Percentiles rank a stretch among this genome's conserved stretches.
Conservation (phyloP, 1,140 invertebrate species). For the Danaus melanippus region DNA sequence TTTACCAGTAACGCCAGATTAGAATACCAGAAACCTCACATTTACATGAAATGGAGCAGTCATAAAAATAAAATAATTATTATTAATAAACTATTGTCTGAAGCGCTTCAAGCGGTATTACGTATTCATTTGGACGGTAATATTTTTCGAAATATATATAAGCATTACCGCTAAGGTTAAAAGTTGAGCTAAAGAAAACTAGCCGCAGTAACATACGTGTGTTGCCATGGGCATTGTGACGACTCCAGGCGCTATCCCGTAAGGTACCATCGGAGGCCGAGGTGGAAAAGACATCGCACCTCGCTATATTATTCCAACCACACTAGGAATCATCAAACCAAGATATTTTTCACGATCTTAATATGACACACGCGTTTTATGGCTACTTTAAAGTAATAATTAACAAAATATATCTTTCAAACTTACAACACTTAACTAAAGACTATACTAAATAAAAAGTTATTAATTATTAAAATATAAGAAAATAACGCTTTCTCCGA, state of each 20-base stretch:
- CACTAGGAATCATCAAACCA: slow-evolving; percentile 19
- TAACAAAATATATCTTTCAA: slow-evolving; percentile 4
- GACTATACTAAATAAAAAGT: slow-evolving; percentile 8
- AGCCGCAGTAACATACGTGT: slow-evolving; percentile 45
- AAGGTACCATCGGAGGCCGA: slow-evolving; percentile 58
- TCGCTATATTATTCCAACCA: slow-evolving; percentile 4
- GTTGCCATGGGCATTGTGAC: slow-evolving; percentile 62
- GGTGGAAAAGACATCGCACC: slow-evolving; percentile 60
- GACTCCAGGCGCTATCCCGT: slow-evolving; percentile 59
- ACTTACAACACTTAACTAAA: slow-evolving; percentile 7
- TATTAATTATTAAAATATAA: slow-evolving; percentile 13
- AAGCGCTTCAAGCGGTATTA: neutral
- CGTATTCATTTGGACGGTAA: neutral
- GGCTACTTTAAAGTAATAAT: slow-evolving; percentile 8
- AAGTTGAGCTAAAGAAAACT: slow-evolving; percentile 13
- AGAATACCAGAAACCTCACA: too few species aligned
- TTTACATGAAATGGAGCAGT: too few species aligned
- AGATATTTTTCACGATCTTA: slow-evolving; percentile 9
- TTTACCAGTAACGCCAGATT: too few species aligned
- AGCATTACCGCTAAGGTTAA: slow-evolving; percentile 5
- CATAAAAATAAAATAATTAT: too few species aligned
- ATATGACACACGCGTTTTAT: slow-evolving; percentile 23
- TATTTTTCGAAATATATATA: too few species aligned
- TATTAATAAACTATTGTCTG: too few species aligned
- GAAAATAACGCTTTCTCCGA: slow-evolving; percentile 17